Evolutionary conservation across 2,113 vertebrate genomes (phyloP), one percentile per base, ranked within the genome.

Genomic region (Uria lomvia): DNA sequence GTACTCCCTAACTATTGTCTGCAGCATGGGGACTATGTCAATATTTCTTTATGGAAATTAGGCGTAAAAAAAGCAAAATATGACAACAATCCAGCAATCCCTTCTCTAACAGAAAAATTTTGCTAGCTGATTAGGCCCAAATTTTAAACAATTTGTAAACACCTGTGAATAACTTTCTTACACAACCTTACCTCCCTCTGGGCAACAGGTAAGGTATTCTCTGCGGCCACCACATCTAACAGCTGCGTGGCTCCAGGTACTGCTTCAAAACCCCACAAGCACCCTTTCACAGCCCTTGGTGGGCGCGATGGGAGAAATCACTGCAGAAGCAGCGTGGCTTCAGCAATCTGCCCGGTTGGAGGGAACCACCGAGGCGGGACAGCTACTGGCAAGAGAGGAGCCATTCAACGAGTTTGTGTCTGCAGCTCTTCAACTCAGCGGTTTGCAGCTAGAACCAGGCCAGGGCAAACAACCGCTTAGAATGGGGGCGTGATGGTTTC

Each of bases 261-360:
- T 17, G n/a, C 49, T 63, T 24, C 27, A 68, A 73, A 42, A 4
- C 1, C 8, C 19, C 34, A 9, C 43, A 70, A 23, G 1, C 5
- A 7, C 11, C 4, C 4, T 38, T 12, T 15, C 9, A 6, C 12
- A 17, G 0, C 8, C 3, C 2, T 26, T 4, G 2, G 6, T 29
- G 26, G 10, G 15, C 12, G 22, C 29, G 21, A 20, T 1, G 1
- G 26, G 43, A 45, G 16, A 21, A 29, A 52, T 4, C 2, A 0
- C 34, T 16, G 18, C 17, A 32, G 58, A 16, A 34, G 30, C 16
- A 62, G 47, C 5, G 4, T n/a, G 56, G 75, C 34, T 27, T 36
- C 22, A 15, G 50, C 34, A 12, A 4, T 4, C 15, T 11, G n/a
- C 38, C 13, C 7, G 0, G 0, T 1, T 4, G 21, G 38, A 3